Base-by-base conservation (phyloP, 2,888 invertebrate species). In the Amblyjoppa proteus region DNA sequence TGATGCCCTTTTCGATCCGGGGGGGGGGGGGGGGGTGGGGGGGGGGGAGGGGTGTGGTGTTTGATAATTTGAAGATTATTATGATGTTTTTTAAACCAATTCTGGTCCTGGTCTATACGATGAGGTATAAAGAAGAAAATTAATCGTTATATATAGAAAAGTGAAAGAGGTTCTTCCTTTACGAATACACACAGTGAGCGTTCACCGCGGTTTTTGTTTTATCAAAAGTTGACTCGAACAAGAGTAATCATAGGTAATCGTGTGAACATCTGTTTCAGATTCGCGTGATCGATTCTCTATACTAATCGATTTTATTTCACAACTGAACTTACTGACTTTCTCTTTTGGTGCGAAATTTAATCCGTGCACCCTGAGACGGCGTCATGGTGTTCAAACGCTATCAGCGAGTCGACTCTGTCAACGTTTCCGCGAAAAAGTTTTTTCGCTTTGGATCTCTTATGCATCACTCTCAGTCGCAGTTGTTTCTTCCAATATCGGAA, bases 401-500 rank as follows among this genome's bases (percentile, higher is more conserved):
- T 49, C 45, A 16, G 45, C 38, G 64, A 64, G 31, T n/a, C 34
- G 34, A 34, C 38, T 31, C 66, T 20, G 51, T 51, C 16, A 16
- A 51, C 34, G 20, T 34, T 34, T 16, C 34, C 25, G 66, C 53
- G 13, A 53, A 76, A 51, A 34, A 58, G 41, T 64, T 45, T 71
- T 38, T 28, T 34, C 28, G 9, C 16, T 5, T 71, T 11, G 58
- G n/a, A 49, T 73, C 34, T 77, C 76, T 89, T 92, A 92, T 88
- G 92, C 91, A 84, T 93, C 93, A 68, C 91, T 93, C 78, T 93
- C 93, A 25, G 90, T 90, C 66, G 95, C 94, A 89, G 95, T 95
- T 58, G 96, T 95, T 90, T 97, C 97, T 93, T 97, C 98, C 94
- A 98, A 96, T 93, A 99, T 99, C 80, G 99, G 99, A 89, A 99